These are phyloP conservation scores for Sarcophaga subvicina DNA, from an alignment of 2,888 invertebrate genomes.

Conservation along the genomic window DNA sequence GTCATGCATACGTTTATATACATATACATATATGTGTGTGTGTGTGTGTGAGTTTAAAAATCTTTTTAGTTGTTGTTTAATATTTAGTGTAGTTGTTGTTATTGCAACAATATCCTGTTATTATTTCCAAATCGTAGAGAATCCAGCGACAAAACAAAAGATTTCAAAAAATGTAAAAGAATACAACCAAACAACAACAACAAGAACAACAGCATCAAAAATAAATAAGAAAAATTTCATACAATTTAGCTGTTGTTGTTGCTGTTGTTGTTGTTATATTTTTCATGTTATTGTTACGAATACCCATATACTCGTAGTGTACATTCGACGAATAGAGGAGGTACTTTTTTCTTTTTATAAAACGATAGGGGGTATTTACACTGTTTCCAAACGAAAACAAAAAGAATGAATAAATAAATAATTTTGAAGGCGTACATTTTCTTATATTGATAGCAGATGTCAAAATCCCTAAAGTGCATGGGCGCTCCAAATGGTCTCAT, in stretches of 20 bases:
- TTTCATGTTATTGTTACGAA: neutral
- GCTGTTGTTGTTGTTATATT: neutral
- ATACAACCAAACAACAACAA: conserved; percentile 26
- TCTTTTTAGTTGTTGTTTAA: conserved; percentile 11
- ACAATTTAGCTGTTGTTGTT: neutral
- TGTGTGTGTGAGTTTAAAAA: neutral
- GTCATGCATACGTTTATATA: conserved; percentile 31
- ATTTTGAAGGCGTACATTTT: neutral
- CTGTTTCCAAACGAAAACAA: conserved; percentile 36
- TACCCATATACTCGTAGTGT: neutral
- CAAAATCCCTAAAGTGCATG: too few species aligned
- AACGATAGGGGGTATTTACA: conserved; percentile 7
- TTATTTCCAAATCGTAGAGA: conserved; percentile 22
- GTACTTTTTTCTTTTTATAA: neutral
- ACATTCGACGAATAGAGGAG: conserved; percentile 7
- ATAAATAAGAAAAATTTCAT: conserved; percentile 27
- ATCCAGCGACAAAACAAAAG: conserved; percentile 19
- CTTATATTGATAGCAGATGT: too few species aligned
- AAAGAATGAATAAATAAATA: neutral
- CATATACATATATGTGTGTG: neutral
- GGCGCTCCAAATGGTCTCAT: too few species aligned
- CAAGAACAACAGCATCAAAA: conserved; percentile 34
- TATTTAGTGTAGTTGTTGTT: conserved; percentile 38
- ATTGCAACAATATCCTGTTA: conserved; percentile 61
- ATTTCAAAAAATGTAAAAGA: conserved; percentile 29